These are phyloP conservation scores for Poeciliopsis gracilis DNA, from an alignment of 2,797 vertebrate species.

Conservation along the genomic window DNA sequence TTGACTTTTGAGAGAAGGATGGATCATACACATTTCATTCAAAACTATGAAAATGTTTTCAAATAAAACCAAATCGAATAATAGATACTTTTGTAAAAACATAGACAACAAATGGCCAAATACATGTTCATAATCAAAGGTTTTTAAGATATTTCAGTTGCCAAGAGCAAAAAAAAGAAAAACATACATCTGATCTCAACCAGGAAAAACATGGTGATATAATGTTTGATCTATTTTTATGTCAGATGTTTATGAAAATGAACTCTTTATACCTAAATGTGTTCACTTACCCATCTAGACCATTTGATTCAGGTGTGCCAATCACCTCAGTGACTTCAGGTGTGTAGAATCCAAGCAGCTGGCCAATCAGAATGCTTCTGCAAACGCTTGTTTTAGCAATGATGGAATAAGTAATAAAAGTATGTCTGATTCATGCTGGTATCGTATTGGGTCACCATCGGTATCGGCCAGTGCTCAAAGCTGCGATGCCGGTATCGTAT, in stretches of 20 bases:
- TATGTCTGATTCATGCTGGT: no score
- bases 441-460: no score
- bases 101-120: neutral
- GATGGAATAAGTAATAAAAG: no score
- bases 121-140: neutral
- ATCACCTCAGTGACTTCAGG: neutral
- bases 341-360: neutral
- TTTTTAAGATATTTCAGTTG: neutral
- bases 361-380: neutral
- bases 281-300: neutral
- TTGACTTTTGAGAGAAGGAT: no score
- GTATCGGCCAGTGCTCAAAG: no score
- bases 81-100: neutral
- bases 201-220: neutral
- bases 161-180: neutral
- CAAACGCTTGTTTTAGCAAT: neutral
- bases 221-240: neutral
- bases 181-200: neutral
- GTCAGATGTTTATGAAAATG: neutral
- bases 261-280: neutral
- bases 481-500: no score
- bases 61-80: no score
- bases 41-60: no score
- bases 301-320: neutral
- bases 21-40: no score